Evolutionary conservation across 2,113 vertebrate genomes (phyloP).

Genomic region (Urocolius indicus): DNA sequence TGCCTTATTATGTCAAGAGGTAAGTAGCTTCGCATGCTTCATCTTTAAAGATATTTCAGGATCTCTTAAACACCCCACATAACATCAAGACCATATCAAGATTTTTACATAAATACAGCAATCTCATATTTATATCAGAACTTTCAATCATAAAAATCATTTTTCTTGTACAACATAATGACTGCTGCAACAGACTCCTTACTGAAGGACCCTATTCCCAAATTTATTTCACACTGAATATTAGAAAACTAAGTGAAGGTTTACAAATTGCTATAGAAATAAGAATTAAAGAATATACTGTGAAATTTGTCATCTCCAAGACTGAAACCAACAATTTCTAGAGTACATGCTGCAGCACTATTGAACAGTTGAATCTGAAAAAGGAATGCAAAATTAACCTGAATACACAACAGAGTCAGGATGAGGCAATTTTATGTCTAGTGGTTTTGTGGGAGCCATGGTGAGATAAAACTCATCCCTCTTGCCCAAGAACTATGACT

Average conservation of each 20-base stretch:
- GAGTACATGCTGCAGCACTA: background rate
- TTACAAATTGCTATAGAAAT: background rate
- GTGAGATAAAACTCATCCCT: background rate
- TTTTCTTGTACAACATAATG: background rate
- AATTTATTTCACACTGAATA: background rate
- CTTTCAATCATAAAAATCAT: background rate
- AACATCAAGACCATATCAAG: background rate
- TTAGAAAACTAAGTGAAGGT: background rate
- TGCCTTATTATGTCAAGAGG: constrained; percentile 12
- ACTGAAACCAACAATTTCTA: background rate
- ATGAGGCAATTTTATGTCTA: background rate
- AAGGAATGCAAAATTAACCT: background rate
- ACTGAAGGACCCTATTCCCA: background rate
- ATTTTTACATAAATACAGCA: background rate
- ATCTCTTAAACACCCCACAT: background rate
- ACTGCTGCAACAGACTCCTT: background rate
- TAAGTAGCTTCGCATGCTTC: constrained; percentile 23
- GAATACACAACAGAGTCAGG: background rate
- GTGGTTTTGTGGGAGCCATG: background rate
- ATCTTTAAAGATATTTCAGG: background rate
- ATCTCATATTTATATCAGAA: background rate
- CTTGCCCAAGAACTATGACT: background rate
- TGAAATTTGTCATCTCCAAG: background rate
- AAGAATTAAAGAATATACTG: background rate
- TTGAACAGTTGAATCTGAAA: background rate